A percentile compares a stretch with the other conserved stretches of the same genome.
These are phyloP conservation scores for Euleptes europaea DNA, from an alignment of 2,113 vertebrate genomes.

Conservation along the genomic window DNA sequence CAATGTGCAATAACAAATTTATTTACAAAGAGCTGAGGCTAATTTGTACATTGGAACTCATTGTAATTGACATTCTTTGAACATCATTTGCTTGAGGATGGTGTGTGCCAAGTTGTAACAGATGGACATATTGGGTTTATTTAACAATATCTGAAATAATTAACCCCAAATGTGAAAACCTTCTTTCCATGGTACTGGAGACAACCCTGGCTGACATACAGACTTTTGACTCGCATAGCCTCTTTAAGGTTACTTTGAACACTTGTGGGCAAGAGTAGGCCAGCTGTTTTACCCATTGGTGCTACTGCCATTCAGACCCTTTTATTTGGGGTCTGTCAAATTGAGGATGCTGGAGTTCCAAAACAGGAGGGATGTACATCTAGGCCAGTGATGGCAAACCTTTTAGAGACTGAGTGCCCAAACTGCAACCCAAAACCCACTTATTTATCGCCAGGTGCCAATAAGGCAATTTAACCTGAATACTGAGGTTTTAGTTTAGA, in stretches of 20 bases:
- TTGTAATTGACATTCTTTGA: slow-evolving; percentile 9
- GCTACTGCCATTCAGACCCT: too few species aligned
- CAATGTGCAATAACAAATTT: neutral
- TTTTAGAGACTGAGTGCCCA: too few species aligned
- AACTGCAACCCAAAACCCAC: too few species aligned
- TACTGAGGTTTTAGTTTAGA: too few species aligned
- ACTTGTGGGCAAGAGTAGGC: neutral
- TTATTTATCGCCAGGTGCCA: too few species aligned
- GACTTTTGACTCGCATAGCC: neutral
- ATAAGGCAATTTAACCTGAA: too few species aligned
- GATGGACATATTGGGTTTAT: neutral
- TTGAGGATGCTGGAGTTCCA: neutral
- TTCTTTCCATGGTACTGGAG: neutral
- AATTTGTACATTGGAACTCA: slow-evolving; percentile 5
- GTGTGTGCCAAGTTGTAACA: neutral
- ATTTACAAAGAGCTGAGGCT: neutral
- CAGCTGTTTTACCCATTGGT: neutral
- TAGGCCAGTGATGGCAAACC: too few species aligned
- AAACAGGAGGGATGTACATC: neutral
- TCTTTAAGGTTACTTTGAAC: neutral
- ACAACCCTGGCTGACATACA: neutral
- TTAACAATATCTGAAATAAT: slow-evolving; percentile 1
- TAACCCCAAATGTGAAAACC: neutral
- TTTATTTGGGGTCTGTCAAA: neutral
- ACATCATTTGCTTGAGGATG: neutral